These are phyloP conservation scores for Bucorvus abyssinicus DNA, from an alignment of 2,797 vertebrate species.

Conservation along the genomic window DNA sequence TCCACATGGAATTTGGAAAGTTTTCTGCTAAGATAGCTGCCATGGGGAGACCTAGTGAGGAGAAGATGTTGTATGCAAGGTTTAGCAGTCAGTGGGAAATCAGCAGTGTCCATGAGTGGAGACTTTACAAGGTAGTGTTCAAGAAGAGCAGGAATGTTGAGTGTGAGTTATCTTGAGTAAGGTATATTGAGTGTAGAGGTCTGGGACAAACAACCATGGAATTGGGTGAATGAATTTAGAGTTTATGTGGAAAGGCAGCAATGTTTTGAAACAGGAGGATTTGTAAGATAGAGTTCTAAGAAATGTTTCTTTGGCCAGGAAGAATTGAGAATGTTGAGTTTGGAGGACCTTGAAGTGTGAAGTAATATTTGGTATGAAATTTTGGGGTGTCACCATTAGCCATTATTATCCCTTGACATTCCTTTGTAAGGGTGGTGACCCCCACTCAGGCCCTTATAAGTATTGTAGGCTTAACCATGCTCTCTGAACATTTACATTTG, in stretches of 20 bases:
- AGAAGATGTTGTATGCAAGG: neutral
- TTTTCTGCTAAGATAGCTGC: neutral
- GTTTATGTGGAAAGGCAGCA: neutral
- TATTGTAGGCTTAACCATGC: neutral
- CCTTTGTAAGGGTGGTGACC: neutral
- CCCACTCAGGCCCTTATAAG: neutral
- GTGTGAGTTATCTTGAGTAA: too few relatives aligned
- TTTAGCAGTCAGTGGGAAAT: neutral
- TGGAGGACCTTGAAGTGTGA: neutral
- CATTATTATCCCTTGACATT: neutral
- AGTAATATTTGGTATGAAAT: neutral
- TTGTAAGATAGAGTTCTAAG: neutral
- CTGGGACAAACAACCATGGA: neutral
- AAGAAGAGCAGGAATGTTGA: neutral
- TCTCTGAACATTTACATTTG: neutral
- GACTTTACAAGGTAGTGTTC: neutral
- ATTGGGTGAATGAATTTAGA: neutral
- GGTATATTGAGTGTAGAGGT: too few relatives aligned
- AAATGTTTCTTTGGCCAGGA: neutral
- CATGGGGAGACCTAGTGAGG: neutral
- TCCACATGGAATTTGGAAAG: neutral
- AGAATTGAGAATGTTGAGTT: neutral
- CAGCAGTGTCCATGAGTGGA: neutral
- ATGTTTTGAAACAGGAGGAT: neutral
- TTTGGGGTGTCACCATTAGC: neutral